phyloP scores from a whole-genome alignment of 1,140 invertebrate species.

The Ladona fulva region DNA sequence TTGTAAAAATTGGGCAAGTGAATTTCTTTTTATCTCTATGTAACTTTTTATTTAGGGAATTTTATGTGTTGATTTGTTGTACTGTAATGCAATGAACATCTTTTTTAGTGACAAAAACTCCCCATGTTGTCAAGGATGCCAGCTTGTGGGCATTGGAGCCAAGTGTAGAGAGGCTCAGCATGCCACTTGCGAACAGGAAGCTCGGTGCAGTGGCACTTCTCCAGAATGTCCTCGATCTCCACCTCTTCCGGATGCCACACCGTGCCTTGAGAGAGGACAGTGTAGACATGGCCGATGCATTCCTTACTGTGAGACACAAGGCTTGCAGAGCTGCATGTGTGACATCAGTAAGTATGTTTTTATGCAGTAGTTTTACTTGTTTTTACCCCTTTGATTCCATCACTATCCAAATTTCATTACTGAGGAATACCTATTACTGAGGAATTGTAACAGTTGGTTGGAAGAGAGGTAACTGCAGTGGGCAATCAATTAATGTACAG shows the following conservation, averaged over 20 bases:
- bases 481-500: no score
- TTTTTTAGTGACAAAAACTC: constrained; percentile 85
- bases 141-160: constrained; percentile 56
- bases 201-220: constrained; percentile 61
- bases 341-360: constrained; percentile 61
- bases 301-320: constrained; percentile 87
- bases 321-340: constrained; percentile 88
- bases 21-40: no score
- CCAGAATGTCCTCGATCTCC: constrained; percentile 68
- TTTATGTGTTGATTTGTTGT: background rate
- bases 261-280: constrained; percentile 79
- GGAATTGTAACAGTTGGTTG: no score
- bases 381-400: no score
- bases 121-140: constrained; percentile 83
- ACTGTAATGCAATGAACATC: constrained; percentile 15
- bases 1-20: no score
- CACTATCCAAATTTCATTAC: no score
- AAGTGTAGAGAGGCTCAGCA: constrained; percentile 82
- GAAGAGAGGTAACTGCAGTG: no score
- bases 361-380: no score
- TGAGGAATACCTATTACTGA: no score
- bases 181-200: constrained; percentile 82
- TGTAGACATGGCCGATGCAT: constrained; percentile 78
- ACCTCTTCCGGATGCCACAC: constrained; percentile 77
- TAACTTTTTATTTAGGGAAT: no score